Percentiles rank a stretch among this genome's conserved stretches.
Evolutionary conservation across 2,113 vertebrate genomes (phyloP).

Genomic region (Semnornis frantzii): DNA sequence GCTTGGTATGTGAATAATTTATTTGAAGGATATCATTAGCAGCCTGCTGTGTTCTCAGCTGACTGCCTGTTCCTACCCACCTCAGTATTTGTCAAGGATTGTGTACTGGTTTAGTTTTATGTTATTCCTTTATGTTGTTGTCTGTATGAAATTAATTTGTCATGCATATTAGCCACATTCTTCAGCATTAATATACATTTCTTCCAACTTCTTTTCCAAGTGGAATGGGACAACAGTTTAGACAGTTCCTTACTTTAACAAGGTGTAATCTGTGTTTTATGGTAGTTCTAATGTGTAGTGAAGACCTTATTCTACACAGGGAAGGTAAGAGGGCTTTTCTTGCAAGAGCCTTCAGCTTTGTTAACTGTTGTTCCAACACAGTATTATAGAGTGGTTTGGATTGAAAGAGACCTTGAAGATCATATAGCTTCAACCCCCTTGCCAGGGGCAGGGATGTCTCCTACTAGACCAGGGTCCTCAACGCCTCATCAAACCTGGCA

Average conservation of each 20-base stretch:
- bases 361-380: neutral
- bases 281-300: neutral
- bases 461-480: no score
- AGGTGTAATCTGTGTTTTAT: neutral
- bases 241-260: neutral
- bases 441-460: no score
- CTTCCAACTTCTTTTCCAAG: neutral
- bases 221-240: neutral
- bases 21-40: constrained; percentile 29
- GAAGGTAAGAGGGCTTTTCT: neutral
- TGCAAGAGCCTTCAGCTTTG: neutral
- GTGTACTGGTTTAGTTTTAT: neutral
- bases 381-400: neutral
- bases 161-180: neutral
- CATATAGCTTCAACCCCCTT: no score
- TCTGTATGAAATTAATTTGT: neutral
- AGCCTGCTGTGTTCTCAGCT: neutral
- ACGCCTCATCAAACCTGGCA: no score
- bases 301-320: neutral
- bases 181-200: neutral
- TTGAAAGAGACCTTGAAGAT: no score
- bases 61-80: neutral
- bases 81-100: neutral
- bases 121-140: neutral
- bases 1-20: neutral